phyloP scores from a whole-genome alignment of 2,888 invertebrate genomes.

The Cryptosula pallasiana region DNA sequence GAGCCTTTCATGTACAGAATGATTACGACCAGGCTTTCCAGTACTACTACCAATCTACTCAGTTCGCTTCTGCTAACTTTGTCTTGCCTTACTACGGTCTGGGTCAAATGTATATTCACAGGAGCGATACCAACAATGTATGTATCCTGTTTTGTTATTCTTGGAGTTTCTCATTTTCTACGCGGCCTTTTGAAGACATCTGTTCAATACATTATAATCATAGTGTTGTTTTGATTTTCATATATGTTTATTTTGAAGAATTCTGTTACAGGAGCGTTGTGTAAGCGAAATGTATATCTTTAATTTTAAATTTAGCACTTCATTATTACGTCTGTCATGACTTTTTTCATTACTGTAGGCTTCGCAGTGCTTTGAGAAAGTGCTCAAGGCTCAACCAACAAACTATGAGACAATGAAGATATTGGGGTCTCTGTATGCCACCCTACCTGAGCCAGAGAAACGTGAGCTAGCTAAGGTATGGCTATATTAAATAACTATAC shows the following conservation, averaged over 20 bases:
- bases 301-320: too few relatives aligned
- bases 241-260: too few relatives aligned
- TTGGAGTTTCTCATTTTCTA: too few relatives aligned
- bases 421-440: conserved; percentile 88
- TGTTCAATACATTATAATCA: too few relatives aligned
- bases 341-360: too few relatives aligned
- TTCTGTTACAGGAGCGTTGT: too few relatives aligned
- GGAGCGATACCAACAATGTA: conserved; percentile 78
- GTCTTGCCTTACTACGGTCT: conserved; percentile 95
- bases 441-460: conserved; percentile 60
- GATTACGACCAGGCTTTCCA: conserved; percentile 85
- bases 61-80: conserved; percentile 90
- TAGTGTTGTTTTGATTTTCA: too few relatives aligned
- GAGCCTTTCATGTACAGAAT: conserved; percentile 79
- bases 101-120: conserved; percentile 98
- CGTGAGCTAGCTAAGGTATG: conserved; percentile 73
- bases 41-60: conserved; percentile 92
- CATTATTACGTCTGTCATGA: too few relatives aligned
- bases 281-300: too few relatives aligned
- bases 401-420: conserved; percentile 99
- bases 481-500: too few relatives aligned
- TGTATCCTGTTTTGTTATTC: conserved; percentile 29
- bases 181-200: too few relatives aligned
- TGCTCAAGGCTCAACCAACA: conserved; percentile 90
- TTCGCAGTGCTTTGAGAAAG: conserved; percentile 96